A percentile compares a stretch with the other conserved stretches of the same genome.
Conservation (phyloP, 1,140 invertebrate species). For the Eurosta solidaginis region DNA sequence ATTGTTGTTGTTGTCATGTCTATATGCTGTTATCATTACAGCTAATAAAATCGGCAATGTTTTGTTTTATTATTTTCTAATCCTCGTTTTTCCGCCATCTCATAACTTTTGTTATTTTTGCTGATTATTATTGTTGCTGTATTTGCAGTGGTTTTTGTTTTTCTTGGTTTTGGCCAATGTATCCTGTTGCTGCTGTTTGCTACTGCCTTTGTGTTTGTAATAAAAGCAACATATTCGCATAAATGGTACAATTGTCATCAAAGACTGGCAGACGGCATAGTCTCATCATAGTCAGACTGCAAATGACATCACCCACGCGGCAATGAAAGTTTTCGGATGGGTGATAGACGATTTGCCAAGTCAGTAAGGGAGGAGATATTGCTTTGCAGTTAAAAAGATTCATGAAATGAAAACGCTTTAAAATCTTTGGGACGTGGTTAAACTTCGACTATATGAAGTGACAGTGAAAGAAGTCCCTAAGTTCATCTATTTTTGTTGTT, state of each 20-base stretch:
- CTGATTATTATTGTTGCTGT: conserved; percentile 1
- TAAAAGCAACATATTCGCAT: conserved; percentile 14
- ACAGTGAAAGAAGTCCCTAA: too few species aligned
- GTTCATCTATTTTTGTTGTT: too few species aligned
- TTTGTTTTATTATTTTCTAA: not conserved
- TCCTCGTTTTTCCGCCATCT: not conserved
- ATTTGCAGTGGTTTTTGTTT: not conserved
- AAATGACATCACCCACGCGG: not conserved
- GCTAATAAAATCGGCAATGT: conserved; percentile 13
- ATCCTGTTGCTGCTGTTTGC: not conserved
- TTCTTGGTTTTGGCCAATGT: not conserved
- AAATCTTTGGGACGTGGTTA: too few species aligned
- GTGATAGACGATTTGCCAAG: not conserved
- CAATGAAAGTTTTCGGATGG: not conserved
- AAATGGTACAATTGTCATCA: conserved; percentile 22
- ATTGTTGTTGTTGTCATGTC: not conserved
- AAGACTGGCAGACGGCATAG: not conserved
- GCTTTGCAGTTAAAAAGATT: too few species aligned
- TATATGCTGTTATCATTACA: not conserved
- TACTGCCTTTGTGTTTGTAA: not conserved
- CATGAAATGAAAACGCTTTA: too few species aligned
- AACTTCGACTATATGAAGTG: too few species aligned
- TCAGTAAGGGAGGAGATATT: not conserved
- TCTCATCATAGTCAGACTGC: not conserved
- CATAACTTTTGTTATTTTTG: not conserved